Conservation (phyloP, 2,888 invertebrate species). For the Tigriopus californicus region DNA sequence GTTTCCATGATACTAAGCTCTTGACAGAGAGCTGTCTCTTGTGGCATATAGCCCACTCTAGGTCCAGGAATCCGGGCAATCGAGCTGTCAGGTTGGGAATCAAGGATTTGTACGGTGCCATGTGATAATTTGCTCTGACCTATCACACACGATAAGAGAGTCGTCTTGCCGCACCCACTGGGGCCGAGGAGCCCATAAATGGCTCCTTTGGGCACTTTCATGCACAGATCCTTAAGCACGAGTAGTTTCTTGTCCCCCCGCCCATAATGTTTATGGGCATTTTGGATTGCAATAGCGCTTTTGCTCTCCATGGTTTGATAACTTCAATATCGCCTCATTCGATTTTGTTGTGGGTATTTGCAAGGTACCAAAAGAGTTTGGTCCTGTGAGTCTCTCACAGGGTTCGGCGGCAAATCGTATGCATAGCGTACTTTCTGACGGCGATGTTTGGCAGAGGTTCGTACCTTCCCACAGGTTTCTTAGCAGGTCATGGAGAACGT, state of each 20-base stretch:
- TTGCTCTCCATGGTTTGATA: too few species aligned
- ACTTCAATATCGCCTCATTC: too few species aligned
- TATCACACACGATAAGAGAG: constrained; percentile 18
- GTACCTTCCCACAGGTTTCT: too few species aligned
- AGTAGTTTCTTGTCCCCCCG: constrained; percentile 17
- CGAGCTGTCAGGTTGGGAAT: not conserved
- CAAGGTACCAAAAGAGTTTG: too few species aligned
- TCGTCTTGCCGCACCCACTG: constrained; percentile 20
- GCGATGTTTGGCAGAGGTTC: too few species aligned
- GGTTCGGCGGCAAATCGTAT: too few species aligned
- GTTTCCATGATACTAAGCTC: constrained; percentile 24
- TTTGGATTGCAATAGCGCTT: constrained; percentile 16
- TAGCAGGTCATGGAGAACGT: too few species aligned
- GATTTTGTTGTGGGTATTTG: too few species aligned
- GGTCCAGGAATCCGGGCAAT: constrained; percentile 18
- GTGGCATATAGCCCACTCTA: constrained; percentile 20
- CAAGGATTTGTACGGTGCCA: constrained; percentile 18
- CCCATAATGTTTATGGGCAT: constrained; percentile 18
- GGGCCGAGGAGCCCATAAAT: constrained; percentile 18
- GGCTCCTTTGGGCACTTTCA: constrained; percentile 19
- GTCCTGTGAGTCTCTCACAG: too few species aligned
- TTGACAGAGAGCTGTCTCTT: constrained; percentile 19
- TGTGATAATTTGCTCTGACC: constrained; percentile 16
- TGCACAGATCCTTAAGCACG: constrained; percentile 17
- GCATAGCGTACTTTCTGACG: too few species aligned